These are phyloP conservation scores for Chorisops tibialis DNA, from an alignment of 2,888 invertebrate species.

Conservation along the genomic window DNA sequence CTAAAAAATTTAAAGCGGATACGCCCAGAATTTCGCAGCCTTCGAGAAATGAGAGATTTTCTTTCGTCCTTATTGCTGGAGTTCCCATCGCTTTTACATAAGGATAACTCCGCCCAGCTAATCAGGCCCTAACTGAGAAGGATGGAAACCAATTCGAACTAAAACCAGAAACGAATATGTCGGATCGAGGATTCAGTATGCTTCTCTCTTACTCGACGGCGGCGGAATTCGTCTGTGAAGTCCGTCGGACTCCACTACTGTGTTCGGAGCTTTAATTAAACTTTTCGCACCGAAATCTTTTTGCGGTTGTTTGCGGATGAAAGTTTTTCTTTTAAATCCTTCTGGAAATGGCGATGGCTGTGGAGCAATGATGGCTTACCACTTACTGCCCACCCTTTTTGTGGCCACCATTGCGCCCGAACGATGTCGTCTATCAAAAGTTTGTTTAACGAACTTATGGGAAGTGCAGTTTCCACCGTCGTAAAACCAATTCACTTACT, in stretches of 20 bases:
- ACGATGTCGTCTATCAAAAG: slow-evolving; percentile 32
- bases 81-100: not conserved
- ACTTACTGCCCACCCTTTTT: too few relatives aligned
- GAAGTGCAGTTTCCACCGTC: slow-evolving; percentile 33
- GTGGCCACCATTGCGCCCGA: not conserved
- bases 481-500: slow-evolving; percentile 30
- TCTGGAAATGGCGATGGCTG: slow-evolving; percentile 11
- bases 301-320: slow-evolving; percentile 12
- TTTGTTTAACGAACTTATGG: slow-evolving; percentile 36
- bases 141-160: not conserved
- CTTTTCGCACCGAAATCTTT: slow-evolving; percentile 21
- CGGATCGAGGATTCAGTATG: slow-evolving; percentile 28
- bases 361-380: too few relatives aligned
- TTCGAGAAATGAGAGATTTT: not conserved
- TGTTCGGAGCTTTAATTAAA: slow-evolving; percentile 29
- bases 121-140: not conserved
- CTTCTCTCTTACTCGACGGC: slow-evolving; percentile 21
- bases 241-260: slow-evolving; percentile 8
- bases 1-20: not conserved
- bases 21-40: not conserved
- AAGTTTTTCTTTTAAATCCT: slow-evolving; percentile 26
- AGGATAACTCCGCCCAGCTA: slow-evolving; percentile 7
- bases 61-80: slow-evolving; percentile 14
- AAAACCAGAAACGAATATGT: slow-evolving; percentile 23
- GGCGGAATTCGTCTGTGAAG: too few relatives aligned